Conservation (phyloP, 1,140 invertebrate genomes). For the Helicoverpa zea region DNA sequence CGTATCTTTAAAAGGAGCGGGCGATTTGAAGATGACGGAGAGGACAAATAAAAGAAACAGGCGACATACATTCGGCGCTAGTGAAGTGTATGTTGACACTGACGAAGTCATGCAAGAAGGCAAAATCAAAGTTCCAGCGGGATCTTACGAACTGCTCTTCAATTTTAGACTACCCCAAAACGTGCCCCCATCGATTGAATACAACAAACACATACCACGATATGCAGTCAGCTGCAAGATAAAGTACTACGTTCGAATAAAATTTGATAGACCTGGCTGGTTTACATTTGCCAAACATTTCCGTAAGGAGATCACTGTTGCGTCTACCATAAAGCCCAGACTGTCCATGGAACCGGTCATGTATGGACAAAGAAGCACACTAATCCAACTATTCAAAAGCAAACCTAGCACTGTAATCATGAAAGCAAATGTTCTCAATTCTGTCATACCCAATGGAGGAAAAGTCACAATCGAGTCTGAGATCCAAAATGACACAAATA, state of each 20-base stretch:
- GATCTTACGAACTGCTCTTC: constrained; percentile 59
- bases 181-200: constrained; percentile 57
- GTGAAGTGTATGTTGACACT: constrained; percentile 43
- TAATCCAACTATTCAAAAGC: constrained; percentile 57
- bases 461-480: constrained; percentile 59
- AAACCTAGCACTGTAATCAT: constrained; percentile 57
- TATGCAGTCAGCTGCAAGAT: constrained; percentile 54
- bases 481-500: constrained; percentile 59
- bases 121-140: constrained; percentile 46
- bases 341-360: constrained; percentile 54
- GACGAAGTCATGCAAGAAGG: constrained; percentile 18
- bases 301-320: constrained; percentile 60
- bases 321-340: constrained; percentile 55
- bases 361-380: constrained; percentile 58
- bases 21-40: constrained; percentile 49
- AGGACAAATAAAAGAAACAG: constrained; percentile 27
- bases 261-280: constrained; percentile 59
- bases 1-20: constrained; percentile 62
- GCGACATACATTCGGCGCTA: not conserved
- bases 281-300: constrained; percentile 56
- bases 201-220: constrained; percentile 17
- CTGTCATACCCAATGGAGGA: constrained; percentile 56
- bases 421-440: constrained; percentile 59
- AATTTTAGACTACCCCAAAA: constrained; percentile 57
- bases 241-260: constrained; percentile 60